These are phyloP conservation scores for Sphaeridia pumilis DNA, from an alignment of 2,888 invertebrate species.

Conservation along the genomic window DNA sequence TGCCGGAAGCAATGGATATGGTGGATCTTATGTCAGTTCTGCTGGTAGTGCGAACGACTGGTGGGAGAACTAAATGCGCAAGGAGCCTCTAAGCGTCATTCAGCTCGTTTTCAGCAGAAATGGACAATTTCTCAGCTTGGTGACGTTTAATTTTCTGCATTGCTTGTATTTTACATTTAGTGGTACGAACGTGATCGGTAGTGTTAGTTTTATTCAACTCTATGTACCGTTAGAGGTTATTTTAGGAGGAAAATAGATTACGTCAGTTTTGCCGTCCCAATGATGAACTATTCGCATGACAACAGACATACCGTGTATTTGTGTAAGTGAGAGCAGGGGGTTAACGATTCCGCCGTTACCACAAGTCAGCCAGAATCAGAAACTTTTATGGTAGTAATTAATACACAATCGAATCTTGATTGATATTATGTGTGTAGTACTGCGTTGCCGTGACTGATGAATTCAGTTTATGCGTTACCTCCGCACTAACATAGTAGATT, in stretches of 20 bases:
- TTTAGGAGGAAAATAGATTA: background rate
- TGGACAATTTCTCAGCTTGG: background rate
- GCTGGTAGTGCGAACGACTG: slow-evolving; percentile 43
- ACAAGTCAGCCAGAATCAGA: no score
- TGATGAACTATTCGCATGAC: slow-evolving; percentile 15
- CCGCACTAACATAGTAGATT: no score
- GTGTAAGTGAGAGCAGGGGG: no score
- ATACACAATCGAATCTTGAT: no score
- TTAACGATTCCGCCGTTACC: no score
- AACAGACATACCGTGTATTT: slow-evolving; percentile 12
- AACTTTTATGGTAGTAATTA: no score
- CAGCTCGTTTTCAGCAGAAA: background rate
- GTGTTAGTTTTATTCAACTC: background rate
- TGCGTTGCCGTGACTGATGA: no score
- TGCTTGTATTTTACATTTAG: background rate
- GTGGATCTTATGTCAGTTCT: slow-evolving; percentile 41
- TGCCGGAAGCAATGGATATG: slow-evolving; percentile 44
- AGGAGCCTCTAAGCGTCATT: background rate
- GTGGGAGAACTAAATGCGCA: slow-evolving; percentile 40
- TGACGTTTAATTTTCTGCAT: background rate
- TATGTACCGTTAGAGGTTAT: background rate
- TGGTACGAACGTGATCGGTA: background rate
- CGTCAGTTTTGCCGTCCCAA: slow-evolving; percentile 35
- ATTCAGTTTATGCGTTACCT: no score
- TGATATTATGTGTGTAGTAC: no score